Percentiles rank a stretch among this genome's conserved stretches.
Conservation (phyloP, 2,888 invertebrate species). For the Drosophila prostipennis region DNA sequence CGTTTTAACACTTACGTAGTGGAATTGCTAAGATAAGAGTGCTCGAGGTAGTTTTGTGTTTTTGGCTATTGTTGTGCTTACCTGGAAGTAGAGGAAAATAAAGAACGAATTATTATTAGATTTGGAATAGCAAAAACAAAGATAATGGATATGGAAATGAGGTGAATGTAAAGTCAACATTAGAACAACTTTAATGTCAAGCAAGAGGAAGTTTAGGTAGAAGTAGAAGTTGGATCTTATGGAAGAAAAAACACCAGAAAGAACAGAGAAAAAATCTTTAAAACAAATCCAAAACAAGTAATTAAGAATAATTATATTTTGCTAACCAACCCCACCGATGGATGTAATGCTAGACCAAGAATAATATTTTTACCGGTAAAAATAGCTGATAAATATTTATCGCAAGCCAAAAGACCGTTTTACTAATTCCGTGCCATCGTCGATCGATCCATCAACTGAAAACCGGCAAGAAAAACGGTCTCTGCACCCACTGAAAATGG, state of each 20-base stretch:
- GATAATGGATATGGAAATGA: slow-evolving; percentile 36
- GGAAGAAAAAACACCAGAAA: neutral
- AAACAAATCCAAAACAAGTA: too few species aligned
- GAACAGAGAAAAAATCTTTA: neutral
- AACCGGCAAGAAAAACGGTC: slow-evolving; percentile 25
- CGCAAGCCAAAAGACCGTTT: neutral
- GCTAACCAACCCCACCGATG: too few species aligned
- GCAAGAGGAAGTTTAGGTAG: neutral
- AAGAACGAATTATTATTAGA: slow-evolving; percentile 38
- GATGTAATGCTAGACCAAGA: neutral
- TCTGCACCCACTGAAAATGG: slow-evolving; percentile 15
- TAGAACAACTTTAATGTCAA: slow-evolving; percentile 1
- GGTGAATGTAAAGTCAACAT: slow-evolving; percentile 22
- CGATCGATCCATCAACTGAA: slow-evolving; percentile 29
- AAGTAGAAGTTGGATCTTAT: neutral
- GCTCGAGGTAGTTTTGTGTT: slow-evolving; percentile 20
- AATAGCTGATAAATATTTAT: neutral
- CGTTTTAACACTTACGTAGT: slow-evolving; percentile 39
- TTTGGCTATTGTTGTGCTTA: slow-evolving; percentile 48
- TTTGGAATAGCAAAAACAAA: slow-evolving; percentile 12
- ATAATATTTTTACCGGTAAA: neutral
- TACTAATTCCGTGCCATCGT: slow-evolving; percentile 7
- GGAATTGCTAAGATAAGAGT: slow-evolving; percentile 36
- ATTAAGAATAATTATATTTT: too few species aligned
- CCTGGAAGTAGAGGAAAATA: slow-evolving; percentile 51